Evolutionary conservation across 2,888 invertebrate genomes (phyloP).

Genomic region (Synergus japonicus): DNA sequence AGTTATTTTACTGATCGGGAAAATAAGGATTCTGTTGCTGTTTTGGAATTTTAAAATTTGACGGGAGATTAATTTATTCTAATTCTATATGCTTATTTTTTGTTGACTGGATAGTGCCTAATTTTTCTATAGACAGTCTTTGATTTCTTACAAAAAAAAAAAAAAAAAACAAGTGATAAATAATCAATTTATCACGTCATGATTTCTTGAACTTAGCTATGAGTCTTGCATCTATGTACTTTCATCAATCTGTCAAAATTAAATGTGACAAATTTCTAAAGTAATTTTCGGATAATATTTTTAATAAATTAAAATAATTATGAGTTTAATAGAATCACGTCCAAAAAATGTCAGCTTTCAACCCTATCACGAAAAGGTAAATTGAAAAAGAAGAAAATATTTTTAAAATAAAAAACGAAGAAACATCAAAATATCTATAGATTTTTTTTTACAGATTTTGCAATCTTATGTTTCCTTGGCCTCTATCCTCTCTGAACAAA

Average conservation of each 20-base stretch:
- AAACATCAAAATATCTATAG: background rate
- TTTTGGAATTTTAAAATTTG: too few species aligned
- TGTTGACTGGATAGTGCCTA: too few species aligned
- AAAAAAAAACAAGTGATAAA: background rate
- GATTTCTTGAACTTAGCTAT: background rate
- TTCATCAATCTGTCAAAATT: slow-evolving; percentile 1
- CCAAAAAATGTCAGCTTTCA: background rate
- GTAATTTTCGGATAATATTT: background rate
- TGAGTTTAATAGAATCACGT: background rate
- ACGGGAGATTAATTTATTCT: too few species aligned
- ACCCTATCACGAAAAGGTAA: background rate
- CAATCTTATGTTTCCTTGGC: slow-evolving; percentile 2
- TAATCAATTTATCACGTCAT: background rate
- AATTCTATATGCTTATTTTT: too few species aligned
- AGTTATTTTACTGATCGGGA: background rate
- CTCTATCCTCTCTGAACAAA: slow-evolving; percentile 8
- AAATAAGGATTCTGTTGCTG: background rate
- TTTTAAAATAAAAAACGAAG: background rate
- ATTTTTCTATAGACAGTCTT: too few species aligned
- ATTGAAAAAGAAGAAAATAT: background rate
- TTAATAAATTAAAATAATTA: background rate
- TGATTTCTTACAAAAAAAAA: background rate
- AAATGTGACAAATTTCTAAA: background rate
- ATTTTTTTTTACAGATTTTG: background rate
- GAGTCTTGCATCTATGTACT: background rate